These are phyloP conservation scores for Staurois parvus DNA, from an alignment of 2,797 vertebrate genomes.

Conservation along the genomic window DNA sequence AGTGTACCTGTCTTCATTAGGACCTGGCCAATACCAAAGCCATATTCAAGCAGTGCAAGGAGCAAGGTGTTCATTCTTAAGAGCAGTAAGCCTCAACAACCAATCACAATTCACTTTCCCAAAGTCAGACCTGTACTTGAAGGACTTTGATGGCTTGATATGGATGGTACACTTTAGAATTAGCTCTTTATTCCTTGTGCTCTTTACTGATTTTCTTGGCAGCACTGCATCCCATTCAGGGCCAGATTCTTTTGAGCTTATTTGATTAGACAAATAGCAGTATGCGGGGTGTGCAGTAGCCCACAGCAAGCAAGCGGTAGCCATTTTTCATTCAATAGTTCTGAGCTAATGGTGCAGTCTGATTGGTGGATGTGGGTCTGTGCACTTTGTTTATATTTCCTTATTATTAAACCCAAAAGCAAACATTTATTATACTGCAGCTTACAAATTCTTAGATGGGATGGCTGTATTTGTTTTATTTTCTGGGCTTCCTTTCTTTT, in stretches of 20 bases:
- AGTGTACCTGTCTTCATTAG: slow-evolving; percentile 34
- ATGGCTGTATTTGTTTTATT: too few species aligned
- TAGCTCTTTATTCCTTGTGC: not conserved
- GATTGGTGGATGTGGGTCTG: not conserved
- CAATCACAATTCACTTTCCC: not conserved
- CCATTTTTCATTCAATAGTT: not conserved
- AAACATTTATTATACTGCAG: too few species aligned
- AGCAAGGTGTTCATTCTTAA: not conserved
- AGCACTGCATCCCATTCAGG: not conserved
- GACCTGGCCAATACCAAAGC: slow-evolving; percentile 19
- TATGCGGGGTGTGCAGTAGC: not conserved
- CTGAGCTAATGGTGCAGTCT: not conserved
- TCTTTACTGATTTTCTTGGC: not conserved
- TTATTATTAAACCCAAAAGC: too few species aligned
- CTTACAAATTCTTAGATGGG: too few species aligned
- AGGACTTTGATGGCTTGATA: not conserved
- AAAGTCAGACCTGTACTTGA: not conserved
- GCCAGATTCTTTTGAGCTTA: not conserved
- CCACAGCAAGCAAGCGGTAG: too few species aligned
- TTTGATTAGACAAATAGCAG: not conserved
- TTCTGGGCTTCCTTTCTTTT: too few species aligned
- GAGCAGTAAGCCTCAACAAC: not conserved
- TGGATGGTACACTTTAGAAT: not conserved
- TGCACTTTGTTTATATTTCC: not conserved
- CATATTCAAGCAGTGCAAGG: not conserved